A percentile compares a stretch with the other conserved stretches of the same genome.
Evolutionary conservation across 2,113 vertebrate genomes (phyloP).

Genomic region (Rhinolophus ferrumequinum): DNA sequence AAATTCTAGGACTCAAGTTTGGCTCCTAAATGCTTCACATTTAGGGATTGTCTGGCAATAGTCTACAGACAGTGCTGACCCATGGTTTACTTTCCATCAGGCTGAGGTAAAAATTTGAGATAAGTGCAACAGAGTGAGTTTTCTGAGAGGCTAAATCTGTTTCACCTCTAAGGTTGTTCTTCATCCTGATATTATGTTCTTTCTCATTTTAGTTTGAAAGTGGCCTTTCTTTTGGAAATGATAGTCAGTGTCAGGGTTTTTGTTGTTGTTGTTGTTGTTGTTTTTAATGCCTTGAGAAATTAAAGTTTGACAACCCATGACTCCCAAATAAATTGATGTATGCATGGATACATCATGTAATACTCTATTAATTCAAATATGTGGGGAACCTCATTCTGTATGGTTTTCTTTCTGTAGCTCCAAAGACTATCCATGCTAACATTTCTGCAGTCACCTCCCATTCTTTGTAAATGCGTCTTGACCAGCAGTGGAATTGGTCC

Average conservation of each 20-base stretch:
- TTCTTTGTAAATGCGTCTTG: neutral
- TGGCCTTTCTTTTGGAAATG: neutral
- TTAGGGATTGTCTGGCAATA: neutral
- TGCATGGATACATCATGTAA: neutral
- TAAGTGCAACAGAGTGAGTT: neutral
- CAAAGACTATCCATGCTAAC: neutral
- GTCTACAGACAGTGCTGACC: neutral
- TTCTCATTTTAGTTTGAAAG: neutral
- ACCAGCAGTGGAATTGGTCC: neutral
- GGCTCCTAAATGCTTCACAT: neutral
- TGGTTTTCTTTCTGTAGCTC: neutral
- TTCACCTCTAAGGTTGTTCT: neutral
- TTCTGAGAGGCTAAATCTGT: neutral
- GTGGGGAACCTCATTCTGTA: fast-evolving
- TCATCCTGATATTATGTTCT: neutral
- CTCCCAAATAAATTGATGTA: neutral
- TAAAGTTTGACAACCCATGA: neutral
- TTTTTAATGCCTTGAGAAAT: neutral
- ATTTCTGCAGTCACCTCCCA: neutral
- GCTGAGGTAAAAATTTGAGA: neutral
- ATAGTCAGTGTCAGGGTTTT: neutral
- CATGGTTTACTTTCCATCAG: neutral
- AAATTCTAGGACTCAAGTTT: neutral
- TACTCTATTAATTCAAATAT: neutral
- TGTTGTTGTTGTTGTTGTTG: too few relatives aligned